These are phyloP conservation scores for Drosophila obscura DNA, from an alignment of 1,140 invertebrate species.

Conservation along the genomic window DNA sequence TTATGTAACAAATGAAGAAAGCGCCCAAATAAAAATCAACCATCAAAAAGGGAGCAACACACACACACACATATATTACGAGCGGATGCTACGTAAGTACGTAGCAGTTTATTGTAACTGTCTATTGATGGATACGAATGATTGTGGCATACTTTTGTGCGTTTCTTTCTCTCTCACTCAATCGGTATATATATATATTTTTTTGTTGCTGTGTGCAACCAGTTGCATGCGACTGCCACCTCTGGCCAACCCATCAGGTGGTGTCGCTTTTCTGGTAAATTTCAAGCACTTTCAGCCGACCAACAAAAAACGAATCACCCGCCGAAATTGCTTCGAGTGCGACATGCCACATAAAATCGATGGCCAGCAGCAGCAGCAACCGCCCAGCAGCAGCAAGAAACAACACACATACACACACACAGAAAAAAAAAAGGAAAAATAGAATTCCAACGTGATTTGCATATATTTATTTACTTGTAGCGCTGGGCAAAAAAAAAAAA, in stretches of 20 bases:
- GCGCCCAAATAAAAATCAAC: constrained; percentile 73
- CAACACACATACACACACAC: neutral
- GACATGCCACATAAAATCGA: constrained; percentile 69
- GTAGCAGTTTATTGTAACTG: neutral
- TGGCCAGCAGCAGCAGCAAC: constrained; percentile 24
- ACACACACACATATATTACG: constrained; percentile 4
- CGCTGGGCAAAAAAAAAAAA: constrained; percentile 3
- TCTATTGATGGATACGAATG: neutral
- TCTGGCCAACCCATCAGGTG: constrained; percentile 30
- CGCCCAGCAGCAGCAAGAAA: constrained; percentile 24
- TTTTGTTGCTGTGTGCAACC: constrained; percentile 36
- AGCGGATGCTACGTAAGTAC: constrained; percentile 1
- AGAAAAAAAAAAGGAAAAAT: constrained; percentile 32
- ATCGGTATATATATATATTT: neutral
- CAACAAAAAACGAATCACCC: constrained; percentile 43
- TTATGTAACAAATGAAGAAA: constrained; percentile 81
- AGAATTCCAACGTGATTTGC: constrained; percentile 74
- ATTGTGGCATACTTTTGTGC: constrained; percentile 27
- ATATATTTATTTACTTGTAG: constrained; percentile 73
- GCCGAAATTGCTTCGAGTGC: constrained; percentile 49
- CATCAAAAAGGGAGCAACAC: constrained; percentile 50
- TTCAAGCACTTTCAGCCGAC: constrained; percentile 46
- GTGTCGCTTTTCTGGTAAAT: constrained; percentile 24
- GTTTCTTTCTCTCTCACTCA: neutral
- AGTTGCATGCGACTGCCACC: constrained; percentile 55